A percentile compares a stretch with the other conserved stretches of the same genome.
Evolutionary conservation across 2,797 vertebrate genomes (phyloP).

Genomic region (Tolypeutes matacus): DNA sequence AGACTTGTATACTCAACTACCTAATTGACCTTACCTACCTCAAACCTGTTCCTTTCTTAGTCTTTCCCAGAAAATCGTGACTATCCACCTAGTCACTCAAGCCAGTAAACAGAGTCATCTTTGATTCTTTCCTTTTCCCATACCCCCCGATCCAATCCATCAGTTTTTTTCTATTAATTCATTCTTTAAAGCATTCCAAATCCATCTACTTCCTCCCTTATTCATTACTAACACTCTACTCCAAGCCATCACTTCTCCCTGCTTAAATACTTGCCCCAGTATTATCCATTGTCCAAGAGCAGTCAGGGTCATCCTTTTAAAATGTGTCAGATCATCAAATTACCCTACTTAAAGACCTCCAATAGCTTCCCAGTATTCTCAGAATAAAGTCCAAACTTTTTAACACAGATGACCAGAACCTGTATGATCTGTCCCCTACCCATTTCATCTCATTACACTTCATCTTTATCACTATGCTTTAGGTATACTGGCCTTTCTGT

Average conservation of each 20-base stretch:
- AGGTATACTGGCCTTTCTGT: not conserved
- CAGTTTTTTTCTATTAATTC: not conserved
- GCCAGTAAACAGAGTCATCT: not conserved
- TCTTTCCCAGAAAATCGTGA: not conserved
- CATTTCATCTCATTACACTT: not conserved
- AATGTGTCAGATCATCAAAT: not conserved
- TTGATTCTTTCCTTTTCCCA: not conserved
- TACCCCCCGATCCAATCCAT: not conserved
- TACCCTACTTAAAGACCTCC: not conserved
- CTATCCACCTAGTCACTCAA: not conserved
- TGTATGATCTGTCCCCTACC: not conserved
- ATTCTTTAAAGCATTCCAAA: not conserved
- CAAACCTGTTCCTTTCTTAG: not conserved
- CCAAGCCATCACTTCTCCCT: not conserved
- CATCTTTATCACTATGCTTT: not conserved
- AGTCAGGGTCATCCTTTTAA: not conserved
- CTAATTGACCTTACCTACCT: not conserved
- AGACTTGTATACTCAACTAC: not conserved
- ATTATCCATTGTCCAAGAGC: not conserved
- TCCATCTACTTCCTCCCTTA: not conserved
- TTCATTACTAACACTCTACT: not conserved
- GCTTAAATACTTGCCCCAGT: not conserved
- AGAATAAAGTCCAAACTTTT: slow-evolving; percentile 24
- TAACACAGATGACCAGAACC: not conserved
- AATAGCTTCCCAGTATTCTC: slow-evolving; percentile 14